Evolutionary conservation across 2,113 vertebrate species (phyloP), one percentile per base, ranked within the genome.

Genomic region (Microcebus ravelobensis): DNA sequence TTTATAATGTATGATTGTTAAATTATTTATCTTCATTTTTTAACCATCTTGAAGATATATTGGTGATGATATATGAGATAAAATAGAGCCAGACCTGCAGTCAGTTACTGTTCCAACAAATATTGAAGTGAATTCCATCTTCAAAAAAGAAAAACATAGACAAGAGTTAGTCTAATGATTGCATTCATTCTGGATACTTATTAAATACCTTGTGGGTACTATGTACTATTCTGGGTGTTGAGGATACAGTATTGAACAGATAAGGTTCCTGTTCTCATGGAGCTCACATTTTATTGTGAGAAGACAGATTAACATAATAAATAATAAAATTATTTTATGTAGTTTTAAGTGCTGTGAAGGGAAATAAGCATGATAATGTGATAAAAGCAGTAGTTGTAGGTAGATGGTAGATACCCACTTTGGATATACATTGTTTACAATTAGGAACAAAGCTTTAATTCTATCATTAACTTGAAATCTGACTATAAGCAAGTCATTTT

Each of bases 21-120:
- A 68, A 52, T 74, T 85, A 68, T 67, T 85, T 83, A 70, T 9
- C 31, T 87, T 88, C 34, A 73, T 81, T 70, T 88, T 94, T 83
- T 63, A 87, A 94, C 48, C 25, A 39, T 45, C 5, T 31, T 90
- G 57, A 84, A 57, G 27, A 31, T 81, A 23, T 8, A 36, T 79
- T 92, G 67, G 25, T 91, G 23, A 55, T 42, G 18, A 71, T 82
- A 82, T 84, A 86, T 87, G 63, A 90, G 29, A 68, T 95, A 42
- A 39, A 57, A 74, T 52, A 63, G 36, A 65, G 14, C 15, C 63
- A 90, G 20, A 50, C 11, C 48, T 83, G 10, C 2, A 36, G 83
- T 74, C 34, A 89, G 25, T 96, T 96, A 50, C 39, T 81, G 2
- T 87, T 94, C 6, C 4, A 84, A 59, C 34, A 95, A 48, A 59